Conservation (phyloP, 2,113 vertebrate genomes). For the Equus quagga region DNA sequence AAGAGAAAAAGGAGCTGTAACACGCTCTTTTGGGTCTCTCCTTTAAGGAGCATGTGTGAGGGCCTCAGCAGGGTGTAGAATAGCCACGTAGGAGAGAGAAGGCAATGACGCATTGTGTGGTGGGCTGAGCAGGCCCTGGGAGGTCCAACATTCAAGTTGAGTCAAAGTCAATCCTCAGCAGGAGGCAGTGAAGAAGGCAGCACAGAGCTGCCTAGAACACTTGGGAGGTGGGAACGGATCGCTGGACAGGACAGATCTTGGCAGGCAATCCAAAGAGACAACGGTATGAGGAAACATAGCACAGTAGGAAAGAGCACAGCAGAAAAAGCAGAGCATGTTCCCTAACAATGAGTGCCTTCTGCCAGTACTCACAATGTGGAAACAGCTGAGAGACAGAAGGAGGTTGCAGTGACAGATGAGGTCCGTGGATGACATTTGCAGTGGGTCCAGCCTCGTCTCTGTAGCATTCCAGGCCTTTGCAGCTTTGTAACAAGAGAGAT, state of each 20-base stretch:
- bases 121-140: not conserved
- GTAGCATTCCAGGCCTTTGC: not conserved
- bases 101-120: constrained; percentile 51
- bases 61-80: not conserved
- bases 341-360: not conserved
- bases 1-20: not conserved
- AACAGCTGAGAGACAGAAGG: not conserved
- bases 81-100: not conserved
- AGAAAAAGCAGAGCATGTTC: not conserved
- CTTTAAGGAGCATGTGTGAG: not conserved
- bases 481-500: not conserved
- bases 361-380: not conserved
- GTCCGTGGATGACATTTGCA: not conserved
- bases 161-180: constrained; percentile 22
- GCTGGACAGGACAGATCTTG: not conserved
- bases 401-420: not conserved
- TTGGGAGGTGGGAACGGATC: not conserved
- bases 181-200: not conserved
- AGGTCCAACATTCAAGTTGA: not conserved
- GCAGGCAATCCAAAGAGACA: not conserved
- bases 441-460: not conserved
- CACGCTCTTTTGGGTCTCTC: not conserved
- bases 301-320: not conserved
- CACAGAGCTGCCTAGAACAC: not conserved
- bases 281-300: not conserved